Percentiles rank a stretch among this genome's conserved stretches.
Evolutionary conservation across 2,113 vertebrate genomes (phyloP).

Genomic region (Aleadryas rufinucha): DNA sequence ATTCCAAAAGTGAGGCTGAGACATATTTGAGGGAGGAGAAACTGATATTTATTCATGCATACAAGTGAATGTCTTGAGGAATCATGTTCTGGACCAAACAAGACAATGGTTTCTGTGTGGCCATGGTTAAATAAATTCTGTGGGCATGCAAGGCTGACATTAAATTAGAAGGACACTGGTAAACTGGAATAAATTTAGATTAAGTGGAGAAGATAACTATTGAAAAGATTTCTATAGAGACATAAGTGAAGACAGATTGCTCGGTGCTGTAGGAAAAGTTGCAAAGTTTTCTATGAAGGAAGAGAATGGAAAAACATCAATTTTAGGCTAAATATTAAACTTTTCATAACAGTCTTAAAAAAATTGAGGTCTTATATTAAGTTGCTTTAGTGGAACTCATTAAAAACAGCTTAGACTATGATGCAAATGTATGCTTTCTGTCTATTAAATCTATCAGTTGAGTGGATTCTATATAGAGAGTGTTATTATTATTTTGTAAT

Average conservation of each 20-base stretch:
- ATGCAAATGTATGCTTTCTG: neutral
- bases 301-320: neutral
- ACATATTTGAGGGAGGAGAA: neutral
- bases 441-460: neutral
- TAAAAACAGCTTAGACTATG: neutral
- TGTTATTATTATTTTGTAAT: neutral
- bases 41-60: neutral
- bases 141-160: neutral
- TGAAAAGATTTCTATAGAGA: neutral
- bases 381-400: neutral
- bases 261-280: neutral
- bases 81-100: neutral
- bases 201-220: neutral
- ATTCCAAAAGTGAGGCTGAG: neutral
- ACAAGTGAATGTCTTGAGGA: neutral
- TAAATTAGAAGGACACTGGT: neutral
- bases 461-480: neutral
- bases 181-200: neutral
- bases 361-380: neutral
- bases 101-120: neutral
- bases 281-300: neutral
- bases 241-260: neutral
- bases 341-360: neutral
- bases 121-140: neutral
- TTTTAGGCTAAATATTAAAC: neutral